Evolutionary conservation across 2,113 vertebrate species (phyloP).

Genomic region (Nymphicus hollandicus): DNA sequence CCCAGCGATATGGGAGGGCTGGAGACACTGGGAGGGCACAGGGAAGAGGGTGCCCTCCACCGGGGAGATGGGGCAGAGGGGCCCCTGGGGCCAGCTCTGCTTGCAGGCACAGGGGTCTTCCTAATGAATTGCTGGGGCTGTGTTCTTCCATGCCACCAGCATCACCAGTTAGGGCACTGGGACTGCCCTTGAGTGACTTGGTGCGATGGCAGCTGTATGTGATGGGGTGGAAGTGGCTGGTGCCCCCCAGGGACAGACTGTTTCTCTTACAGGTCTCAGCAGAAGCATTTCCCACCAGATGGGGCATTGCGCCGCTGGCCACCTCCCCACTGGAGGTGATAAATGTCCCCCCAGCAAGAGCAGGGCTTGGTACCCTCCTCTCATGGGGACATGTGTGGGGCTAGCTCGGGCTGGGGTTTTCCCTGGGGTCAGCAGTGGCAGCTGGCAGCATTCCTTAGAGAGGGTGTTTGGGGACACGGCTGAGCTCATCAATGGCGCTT

Average conservation of each 20-base stretch:
- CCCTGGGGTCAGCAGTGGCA: neutral
- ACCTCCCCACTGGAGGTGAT: neutral
- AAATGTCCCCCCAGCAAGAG: neutral
- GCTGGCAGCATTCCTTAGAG: neutral
- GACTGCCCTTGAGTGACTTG: neutral
- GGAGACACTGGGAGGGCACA: neutral
- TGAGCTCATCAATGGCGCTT: conserved; percentile 15
- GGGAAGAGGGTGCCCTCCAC: neutral
- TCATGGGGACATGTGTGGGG: neutral
- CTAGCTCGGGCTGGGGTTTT: neutral
- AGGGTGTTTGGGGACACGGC: conserved; percentile 13
- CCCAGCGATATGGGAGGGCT: accelerated
- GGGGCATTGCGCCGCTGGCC: accelerated
- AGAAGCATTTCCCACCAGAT: neutral
- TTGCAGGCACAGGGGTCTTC: neutral
- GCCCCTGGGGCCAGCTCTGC: neutral
- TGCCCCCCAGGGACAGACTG: neutral
- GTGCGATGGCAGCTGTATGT: neutral
- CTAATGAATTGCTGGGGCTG: accelerated
- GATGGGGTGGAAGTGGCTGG: neutral
- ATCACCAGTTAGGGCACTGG: neutral
- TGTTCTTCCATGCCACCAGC: neutral
- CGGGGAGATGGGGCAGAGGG: neutral
- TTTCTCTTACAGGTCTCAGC: neutral
- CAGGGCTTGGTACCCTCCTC: neutral